Conservation (phyloP, 1,140 invertebrate species). For the Coelopa frigida region DNA sequence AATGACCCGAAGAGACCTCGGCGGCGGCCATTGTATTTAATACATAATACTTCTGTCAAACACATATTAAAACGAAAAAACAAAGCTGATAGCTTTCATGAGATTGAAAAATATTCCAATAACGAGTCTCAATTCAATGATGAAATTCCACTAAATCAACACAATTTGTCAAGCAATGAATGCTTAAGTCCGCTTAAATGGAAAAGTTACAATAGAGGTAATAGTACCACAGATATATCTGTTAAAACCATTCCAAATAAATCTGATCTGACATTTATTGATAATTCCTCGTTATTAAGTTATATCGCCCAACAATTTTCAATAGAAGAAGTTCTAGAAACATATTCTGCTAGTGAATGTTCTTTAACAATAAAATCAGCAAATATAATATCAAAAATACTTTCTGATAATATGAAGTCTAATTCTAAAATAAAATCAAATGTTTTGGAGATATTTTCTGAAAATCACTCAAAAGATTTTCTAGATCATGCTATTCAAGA, state of each 20-base stretch:
- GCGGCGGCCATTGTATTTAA: no score
- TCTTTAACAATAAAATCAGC: slow-evolving; percentile 19
- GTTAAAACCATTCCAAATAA: no score
- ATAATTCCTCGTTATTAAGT: slow-evolving; percentile 17
- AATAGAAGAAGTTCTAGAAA: slow-evolving; percentile 29
- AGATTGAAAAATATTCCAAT: slow-evolving; percentile 37
- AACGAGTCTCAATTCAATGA: no score
- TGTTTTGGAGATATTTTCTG: slow-evolving; percentile 39
- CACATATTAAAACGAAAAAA: slow-evolving; percentile 30
- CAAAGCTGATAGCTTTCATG: slow-evolving; percentile 36
- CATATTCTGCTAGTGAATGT: slow-evolving; percentile 22
- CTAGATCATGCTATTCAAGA: slow-evolving; percentile 41
- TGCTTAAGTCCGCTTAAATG: no score
- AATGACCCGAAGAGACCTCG: no score
- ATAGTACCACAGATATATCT: no score
- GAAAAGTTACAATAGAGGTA: no score
- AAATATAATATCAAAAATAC: slow-evolving; percentile 24
- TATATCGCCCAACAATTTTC: slow-evolving; percentile 23
- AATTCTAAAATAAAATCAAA: slow-evolving; percentile 32
- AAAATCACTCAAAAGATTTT: slow-evolving; percentile 42
- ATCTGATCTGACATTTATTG: no score
- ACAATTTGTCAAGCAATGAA: no score
- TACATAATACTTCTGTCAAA: slow-evolving; percentile 17
- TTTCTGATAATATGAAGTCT: slow-evolving; percentile 31
- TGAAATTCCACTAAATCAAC: no score